These are phyloP conservation scores for Hydroisotoma schaefferi DNA, from an alignment of 2,888 invertebrate species.

Conservation along the genomic window DNA sequence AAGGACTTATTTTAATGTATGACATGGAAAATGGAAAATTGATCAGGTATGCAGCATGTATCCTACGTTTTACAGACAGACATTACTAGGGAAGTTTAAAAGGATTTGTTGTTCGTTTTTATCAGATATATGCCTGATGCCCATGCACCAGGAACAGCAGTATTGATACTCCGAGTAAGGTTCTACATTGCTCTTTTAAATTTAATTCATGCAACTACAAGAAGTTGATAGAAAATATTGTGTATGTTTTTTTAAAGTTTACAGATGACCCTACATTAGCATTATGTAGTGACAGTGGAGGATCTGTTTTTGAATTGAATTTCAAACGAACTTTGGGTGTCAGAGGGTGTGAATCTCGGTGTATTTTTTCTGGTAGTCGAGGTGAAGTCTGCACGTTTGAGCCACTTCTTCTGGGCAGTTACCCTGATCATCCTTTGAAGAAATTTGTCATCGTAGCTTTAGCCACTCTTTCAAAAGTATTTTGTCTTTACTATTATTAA, in stretches of 20 bases:
- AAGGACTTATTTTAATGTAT: constrained; percentile 87
- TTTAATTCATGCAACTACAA: not conserved
- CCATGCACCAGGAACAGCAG: constrained; percentile 78
- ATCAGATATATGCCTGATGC: constrained; percentile 68
- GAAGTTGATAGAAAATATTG: not conserved
- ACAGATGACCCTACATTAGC: constrained; percentile 71
- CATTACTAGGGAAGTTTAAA: not conserved
- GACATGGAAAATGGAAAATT: constrained; percentile 74
- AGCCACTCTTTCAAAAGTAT: constrained; percentile 86
- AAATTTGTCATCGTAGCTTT: constrained; percentile 79
- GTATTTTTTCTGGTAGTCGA: constrained; percentile 71
- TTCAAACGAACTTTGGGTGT: constrained; percentile 85
- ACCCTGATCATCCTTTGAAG: constrained; percentile 64
- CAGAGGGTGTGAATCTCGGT: constrained; percentile 81
- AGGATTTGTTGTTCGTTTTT: not conserved
- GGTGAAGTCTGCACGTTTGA: constrained; percentile 84
- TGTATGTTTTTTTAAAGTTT: constrained; percentile 55
- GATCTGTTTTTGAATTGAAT: constrained; percentile 90
- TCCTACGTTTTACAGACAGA: not conserved
- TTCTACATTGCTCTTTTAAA: not conserved
- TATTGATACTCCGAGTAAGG: constrained; percentile 65
- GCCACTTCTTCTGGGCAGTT: constrained; percentile 61
- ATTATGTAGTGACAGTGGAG: constrained; percentile 84
- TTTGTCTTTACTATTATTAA: not conserved
- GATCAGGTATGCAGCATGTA: constrained; percentile 52